phyloP scores from a whole-genome alignment of 2,113 vertebrate species.

The Tretioscincus oriximinensis region DNA sequence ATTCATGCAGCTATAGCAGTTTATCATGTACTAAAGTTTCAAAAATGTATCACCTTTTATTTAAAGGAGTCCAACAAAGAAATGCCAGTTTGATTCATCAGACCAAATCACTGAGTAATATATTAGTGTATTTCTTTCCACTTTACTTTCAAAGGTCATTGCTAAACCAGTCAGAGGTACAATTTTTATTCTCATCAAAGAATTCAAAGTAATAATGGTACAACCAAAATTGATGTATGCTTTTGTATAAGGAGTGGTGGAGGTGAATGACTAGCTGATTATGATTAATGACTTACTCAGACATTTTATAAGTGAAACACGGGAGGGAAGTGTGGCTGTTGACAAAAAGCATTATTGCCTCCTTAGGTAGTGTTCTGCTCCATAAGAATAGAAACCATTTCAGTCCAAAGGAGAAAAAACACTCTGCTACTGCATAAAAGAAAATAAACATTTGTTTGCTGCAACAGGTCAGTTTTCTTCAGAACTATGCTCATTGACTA shows the following conservation, averaged over 20 bases:
- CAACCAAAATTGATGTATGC: background rate
- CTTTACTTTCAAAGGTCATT: conserved; percentile 25
- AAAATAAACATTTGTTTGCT: too few species aligned
- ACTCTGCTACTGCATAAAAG: background rate
- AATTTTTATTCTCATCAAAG: conserved; percentile 12
- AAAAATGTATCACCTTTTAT: background rate
- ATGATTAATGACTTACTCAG: conserved; percentile 21
- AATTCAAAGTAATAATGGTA: background rate
- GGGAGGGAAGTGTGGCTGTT: background rate
- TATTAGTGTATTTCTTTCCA: background rate
- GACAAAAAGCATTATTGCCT: background rate
- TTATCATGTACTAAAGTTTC: background rate
- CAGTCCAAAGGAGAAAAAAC: background rate
- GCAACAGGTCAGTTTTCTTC: background rate
- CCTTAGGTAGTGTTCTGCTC: background rate
- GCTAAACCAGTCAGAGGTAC: background rate
- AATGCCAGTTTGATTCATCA: background rate
- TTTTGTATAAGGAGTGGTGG: background rate
- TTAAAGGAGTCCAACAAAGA: background rate
- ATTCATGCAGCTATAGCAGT: background rate
- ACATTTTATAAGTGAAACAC: background rate
- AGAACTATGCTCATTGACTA: background rate
- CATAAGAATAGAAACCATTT: background rate
- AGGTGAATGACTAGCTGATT: conserved; percentile 28
- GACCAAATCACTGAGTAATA: background rate